These are phyloP conservation scores for Hippocampus barbouri DNA, from an alignment of 2,113 vertebrate genomes.

Conservation along the genomic window DNA sequence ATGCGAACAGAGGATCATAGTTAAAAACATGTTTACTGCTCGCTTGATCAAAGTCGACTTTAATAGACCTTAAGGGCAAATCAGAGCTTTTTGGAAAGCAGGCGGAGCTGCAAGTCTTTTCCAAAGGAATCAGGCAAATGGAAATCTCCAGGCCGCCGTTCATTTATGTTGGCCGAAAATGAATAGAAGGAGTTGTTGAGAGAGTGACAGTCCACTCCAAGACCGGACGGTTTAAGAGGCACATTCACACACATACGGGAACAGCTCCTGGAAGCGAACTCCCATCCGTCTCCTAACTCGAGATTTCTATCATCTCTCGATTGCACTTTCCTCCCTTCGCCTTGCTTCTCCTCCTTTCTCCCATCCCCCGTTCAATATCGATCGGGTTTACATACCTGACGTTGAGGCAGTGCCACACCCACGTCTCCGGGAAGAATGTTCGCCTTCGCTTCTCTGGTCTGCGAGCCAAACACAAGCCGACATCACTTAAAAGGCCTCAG, in stretches of 20 bases:
- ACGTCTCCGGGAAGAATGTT: slow-evolving; percentile 90
- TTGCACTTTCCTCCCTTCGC: not conserved
- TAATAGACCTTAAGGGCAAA: slow-evolving; percentile 53
- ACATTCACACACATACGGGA: slow-evolving; percentile 47
- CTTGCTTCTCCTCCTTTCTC: not conserved
- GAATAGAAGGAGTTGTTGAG: slow-evolving; percentile 51
- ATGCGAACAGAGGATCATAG: slow-evolving; percentile 21
- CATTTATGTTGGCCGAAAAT: slow-evolving; percentile 58
- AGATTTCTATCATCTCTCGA: not conserved
- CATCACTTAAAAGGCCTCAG: slow-evolving; percentile 53
- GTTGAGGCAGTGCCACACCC: slow-evolving; percentile 88
- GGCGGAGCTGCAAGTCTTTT: slow-evolving; percentile 30
- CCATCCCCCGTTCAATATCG: slow-evolving; percentile 8
- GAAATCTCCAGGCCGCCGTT: slow-evolving; percentile 50
- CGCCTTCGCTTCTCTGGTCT: slow-evolving; percentile 85
- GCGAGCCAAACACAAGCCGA: slow-evolving; percentile 58
- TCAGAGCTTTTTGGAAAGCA: slow-evolving; percentile 53
- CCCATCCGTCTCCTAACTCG: not conserved
- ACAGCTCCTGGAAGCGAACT: slow-evolving; percentile 24
- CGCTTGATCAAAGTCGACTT: slow-evolving; percentile 56
- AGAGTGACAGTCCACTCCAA: slow-evolving; percentile 45
- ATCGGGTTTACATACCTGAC: slow-evolving; percentile 77
- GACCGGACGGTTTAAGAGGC: slow-evolving; percentile 44
- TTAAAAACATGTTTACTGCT: slow-evolving; percentile 25
- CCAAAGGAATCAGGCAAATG: slow-evolving; percentile 56